phyloP scores from a whole-genome alignment of 2,888 invertebrate species.

The Mesorhabditis belari region DNA sequence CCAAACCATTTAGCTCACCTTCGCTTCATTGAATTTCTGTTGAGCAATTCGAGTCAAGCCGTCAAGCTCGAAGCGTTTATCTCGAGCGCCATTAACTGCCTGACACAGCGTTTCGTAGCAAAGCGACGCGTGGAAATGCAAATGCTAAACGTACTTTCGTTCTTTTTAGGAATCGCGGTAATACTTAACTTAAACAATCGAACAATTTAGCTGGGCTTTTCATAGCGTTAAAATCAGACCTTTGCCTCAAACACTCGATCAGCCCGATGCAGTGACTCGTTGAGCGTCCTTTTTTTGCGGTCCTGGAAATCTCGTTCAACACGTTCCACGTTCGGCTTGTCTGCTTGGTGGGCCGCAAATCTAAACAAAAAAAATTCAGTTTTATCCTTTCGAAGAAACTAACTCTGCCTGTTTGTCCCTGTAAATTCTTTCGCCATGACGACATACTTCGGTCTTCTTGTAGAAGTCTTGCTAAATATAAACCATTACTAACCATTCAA shows the following conservation, averaged over 20 bases:
- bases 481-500: neutral
- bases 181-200: too few relatives aligned
- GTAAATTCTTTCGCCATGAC: constrained; percentile 4
- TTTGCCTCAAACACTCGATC: neutral
- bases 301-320: constrained; percentile 12
- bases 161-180: too few relatives aligned
- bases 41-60: too few relatives aligned
- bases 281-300: neutral
- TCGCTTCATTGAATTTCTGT: too few relatives aligned
- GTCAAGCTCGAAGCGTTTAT: too few relatives aligned
- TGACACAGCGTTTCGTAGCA: too few relatives aligned
- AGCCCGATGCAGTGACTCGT: constrained; percentile 1
- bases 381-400: neutral
- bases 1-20: too few relatives aligned
- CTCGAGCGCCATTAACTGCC: too few relatives aligned
- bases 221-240: too few relatives aligned
- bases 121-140: too few relatives aligned
- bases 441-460: neutral
- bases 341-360: neutral
- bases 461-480: neutral
- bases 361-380: neutral
- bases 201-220: too few relatives aligned
- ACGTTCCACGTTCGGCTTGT: constrained; percentile 9
- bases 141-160: too few relatives aligned
- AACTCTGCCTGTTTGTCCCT: neutral